These are phyloP conservation scores for Candidula unifasciata DNA, from an alignment of 2,888 invertebrate species.

Conservation along the genomic window DNA sequence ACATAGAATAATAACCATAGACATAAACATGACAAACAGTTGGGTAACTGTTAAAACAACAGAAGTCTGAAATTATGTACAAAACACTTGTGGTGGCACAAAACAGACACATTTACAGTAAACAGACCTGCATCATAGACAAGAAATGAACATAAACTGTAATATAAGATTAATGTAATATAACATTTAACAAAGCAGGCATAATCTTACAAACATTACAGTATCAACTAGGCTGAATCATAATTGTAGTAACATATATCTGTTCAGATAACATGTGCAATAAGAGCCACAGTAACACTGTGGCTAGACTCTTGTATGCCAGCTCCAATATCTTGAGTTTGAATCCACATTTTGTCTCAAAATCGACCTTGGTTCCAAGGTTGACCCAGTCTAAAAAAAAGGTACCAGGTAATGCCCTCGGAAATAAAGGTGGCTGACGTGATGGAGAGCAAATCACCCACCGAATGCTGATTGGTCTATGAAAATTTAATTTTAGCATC, in stretches of 20 bases:
- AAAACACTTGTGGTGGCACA: not conserved
- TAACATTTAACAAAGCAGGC: not conserved
- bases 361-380: no score
- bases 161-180: not conserved
- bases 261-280: not conserved
- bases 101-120: not conserved
- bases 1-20: no score
- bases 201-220: not conserved
- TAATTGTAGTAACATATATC: not conserved
- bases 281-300: no score
- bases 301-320: no score
- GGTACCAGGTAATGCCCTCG: no score
- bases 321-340: no score
- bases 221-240: not conserved
- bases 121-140: not conserved
- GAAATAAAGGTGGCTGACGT: no score
- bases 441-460: no score
- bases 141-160: not conserved
- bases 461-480: no score
- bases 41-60: not conserved
- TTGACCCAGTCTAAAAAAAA: no score
- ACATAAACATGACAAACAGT: not conserved
- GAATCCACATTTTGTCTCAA: no score
- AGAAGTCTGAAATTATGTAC: constrained; percentile 1
- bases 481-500: no score